These are phyloP conservation scores for Pachyramphus minor DNA, from an alignment of 2,113 vertebrate species.

Conservation along the genomic window DNA sequence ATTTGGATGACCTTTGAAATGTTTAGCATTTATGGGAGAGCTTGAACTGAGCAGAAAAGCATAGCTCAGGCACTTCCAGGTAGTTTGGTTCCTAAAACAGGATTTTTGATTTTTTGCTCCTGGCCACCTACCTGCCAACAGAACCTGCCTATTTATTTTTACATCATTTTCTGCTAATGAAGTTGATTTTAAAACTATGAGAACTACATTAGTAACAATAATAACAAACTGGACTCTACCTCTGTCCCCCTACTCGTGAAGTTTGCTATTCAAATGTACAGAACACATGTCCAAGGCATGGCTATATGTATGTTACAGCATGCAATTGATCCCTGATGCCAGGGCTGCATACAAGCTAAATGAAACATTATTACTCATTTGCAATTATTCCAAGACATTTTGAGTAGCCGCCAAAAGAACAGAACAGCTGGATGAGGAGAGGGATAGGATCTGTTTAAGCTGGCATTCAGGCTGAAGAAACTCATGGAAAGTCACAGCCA, in stretches of 20 bases:
- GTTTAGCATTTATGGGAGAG: not conserved
- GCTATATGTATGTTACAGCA: not conserved
- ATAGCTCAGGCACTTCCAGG: not conserved
- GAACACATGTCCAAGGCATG: not conserved
- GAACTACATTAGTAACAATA: not conserved
- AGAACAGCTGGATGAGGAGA: not conserved
- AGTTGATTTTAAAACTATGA: not conserved
- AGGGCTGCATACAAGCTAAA: not conserved
- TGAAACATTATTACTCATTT: conserved; percentile 1
- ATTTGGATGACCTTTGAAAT: not conserved
- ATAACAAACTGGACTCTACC: not conserved
- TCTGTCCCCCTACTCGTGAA: not conserved
- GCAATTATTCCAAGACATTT: conserved; percentile 21
- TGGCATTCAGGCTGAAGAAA: not conserved
- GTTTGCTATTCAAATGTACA: not conserved
- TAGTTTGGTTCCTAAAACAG: not conserved
- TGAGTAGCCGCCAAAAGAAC: conserved; percentile 9
- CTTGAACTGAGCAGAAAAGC: not conserved
- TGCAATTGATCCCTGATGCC: not conserved
- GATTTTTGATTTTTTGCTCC: not conserved
- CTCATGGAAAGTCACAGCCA: not conserved
- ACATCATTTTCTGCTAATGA: not conserved
- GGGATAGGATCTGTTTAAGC: not conserved
- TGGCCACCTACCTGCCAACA: not conserved
- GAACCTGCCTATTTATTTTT: not conserved